Percentiles rank a stretch among this genome's conserved stretches.
These are phyloP conservation scores for Scaptomyza cyrtandrae DNA, from an alignment of 2,888 invertebrate genomes.

Conservation along the genomic window DNA sequence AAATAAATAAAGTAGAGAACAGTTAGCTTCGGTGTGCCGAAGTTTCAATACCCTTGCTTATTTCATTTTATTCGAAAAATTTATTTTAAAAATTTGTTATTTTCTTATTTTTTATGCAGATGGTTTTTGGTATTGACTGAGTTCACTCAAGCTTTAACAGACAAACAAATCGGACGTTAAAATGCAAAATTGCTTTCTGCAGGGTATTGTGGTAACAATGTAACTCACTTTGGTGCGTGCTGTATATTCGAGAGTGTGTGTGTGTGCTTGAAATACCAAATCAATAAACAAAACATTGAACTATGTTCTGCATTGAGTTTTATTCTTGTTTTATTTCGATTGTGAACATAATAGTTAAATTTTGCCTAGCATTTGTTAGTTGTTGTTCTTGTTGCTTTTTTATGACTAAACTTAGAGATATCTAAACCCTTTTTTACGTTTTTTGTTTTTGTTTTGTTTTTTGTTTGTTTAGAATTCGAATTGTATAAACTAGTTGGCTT, in stretches of 20 bases:
- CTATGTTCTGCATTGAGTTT: slow-evolving; percentile 46
- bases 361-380: slow-evolving; percentile 51
- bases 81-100: no score
- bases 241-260: slow-evolving; percentile 13
- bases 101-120: neutral
- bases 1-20: slow-evolving; percentile 11
- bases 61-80: neutral
- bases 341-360: slow-evolving; percentile 59
- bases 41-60: slow-evolving; percentile 39
- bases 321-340: slow-evolving; percentile 42
- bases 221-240: slow-evolving; percentile 27
- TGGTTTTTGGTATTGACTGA: neutral
- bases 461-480: slow-evolving; percentile 69
- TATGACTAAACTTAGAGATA: slow-evolving; percentile 74
- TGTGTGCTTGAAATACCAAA: slow-evolving; percentile 29
- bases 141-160: neutral
- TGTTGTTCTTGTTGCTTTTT: slow-evolving; percentile 47
- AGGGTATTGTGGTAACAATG: slow-evolving; percentile 15
- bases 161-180: neutral
- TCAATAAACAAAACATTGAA: slow-evolving; percentile 51
- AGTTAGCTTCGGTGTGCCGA: slow-evolving; percentile 32
- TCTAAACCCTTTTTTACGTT: slow-evolving; percentile 54
- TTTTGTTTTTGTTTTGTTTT: slow-evolving; percentile 33
- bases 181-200: slow-evolving; percentile 20
- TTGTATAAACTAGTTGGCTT: slow-evolving; percentile 72